Evolutionary conservation across 1,140 invertebrate species (phyloP).

Genomic region (Brachionus asplanchnoidis): DNA sequence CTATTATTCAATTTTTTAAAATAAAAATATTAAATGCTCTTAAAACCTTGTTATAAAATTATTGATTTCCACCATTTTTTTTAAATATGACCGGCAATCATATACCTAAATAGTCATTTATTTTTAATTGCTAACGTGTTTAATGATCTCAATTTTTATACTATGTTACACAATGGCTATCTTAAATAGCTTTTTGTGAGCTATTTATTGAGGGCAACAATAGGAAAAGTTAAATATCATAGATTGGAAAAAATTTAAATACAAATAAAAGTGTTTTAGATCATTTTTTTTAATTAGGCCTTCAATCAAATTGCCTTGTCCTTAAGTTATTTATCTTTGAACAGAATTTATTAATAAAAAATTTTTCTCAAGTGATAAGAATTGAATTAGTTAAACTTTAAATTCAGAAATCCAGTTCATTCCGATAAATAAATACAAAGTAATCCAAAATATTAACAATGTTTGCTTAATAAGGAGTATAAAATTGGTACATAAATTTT

Average conservation of each 20-base stretch:
- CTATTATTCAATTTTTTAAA: neutral
- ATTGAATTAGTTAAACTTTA: neutral
- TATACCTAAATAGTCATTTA: neutral
- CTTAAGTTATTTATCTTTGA: neutral
- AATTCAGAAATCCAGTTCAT: neutral
- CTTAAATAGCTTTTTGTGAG: neutral
- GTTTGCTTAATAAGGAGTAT: no score
- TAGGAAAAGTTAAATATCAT: no score
- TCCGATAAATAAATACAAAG: neutral
- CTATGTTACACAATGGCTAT: neutral
- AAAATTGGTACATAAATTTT: no score
- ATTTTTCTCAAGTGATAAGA: neutral
- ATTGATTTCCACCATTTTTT: neutral
- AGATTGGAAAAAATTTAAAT: no score
- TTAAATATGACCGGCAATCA: neutral
- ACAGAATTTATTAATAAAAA: neutral
- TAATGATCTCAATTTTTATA: neutral
- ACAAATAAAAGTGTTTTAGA: neutral
- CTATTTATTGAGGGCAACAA: neutral
- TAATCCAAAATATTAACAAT: neutral
- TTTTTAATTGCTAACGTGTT: neutral
- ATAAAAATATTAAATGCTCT: neutral
- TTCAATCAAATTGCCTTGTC: neutral
- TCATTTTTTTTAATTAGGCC: neutral
- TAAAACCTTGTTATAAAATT: neutral